Base-by-base conservation (phyloP, 2,797 vertebrate genomes). In the Aplochiton taeniatus region DNA sequence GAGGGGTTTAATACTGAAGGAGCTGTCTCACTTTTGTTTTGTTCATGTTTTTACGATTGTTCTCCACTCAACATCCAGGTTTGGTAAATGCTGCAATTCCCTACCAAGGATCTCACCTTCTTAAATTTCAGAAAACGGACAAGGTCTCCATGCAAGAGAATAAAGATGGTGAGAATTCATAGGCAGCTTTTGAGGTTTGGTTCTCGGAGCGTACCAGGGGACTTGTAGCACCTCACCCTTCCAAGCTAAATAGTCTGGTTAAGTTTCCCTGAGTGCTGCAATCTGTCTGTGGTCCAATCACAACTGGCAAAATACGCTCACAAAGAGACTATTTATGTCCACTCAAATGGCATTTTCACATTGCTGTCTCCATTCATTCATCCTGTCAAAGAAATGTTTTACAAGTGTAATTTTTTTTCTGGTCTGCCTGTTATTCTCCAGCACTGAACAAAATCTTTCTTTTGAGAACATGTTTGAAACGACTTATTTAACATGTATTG, bases 211-310 rank as follows among this genome's bases (percentile, higher is more conserved):
- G 9, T 68, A 76, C 72, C 57, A 63, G 81, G 66, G 68, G 70
- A 79, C 80, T 78, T 68, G 47, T 0, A 65, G 81, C 74, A 69
- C 74, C 69, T 85, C 68, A 8, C 31, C 70, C 70, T 74, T 90
- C 86, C 85, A 88, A 90, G 79, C 69, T 75, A 89, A 91, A 91
- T 78, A 88, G 66, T 80, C 69, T 68, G 72, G 75, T 83, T 44
- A 19, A 61, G 75, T 83, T 87, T 85, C 70, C 78, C 79, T 50
- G 65, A 83, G 76, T 45, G 65, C 48, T 58, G 66, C 66, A 68
- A 75, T 81, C 74, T 58, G 77, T 64, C 72, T 69, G 61, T 66
- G 70, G 68, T 78, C 74, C 72, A 83, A 80, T 83, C 83, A 80
- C 56, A 61, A 79, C 76, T 75, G 71, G 65, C 63, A 47, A 75